Percentiles rank a stretch among this genome's conserved stretches.
Evolutionary conservation across 2,888 invertebrate species (phyloP).

Genomic region (Chydorus sphaericus): DNA sequence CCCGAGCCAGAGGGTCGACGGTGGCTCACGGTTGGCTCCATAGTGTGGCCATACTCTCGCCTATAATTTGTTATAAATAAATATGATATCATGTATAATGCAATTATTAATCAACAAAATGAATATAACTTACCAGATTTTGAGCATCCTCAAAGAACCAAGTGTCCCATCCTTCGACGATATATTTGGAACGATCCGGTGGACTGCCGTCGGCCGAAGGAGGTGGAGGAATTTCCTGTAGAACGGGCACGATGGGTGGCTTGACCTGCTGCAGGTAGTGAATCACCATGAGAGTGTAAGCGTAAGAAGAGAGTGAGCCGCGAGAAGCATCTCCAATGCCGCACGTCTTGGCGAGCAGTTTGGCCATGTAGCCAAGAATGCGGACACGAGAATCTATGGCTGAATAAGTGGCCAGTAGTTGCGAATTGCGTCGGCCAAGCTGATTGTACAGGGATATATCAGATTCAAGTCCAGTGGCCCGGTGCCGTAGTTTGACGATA

Average conservation of each 20-base stretch:
- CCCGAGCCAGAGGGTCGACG: conserved; percentile 37
- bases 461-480: conserved; percentile 33
- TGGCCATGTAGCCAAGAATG: conserved; percentile 36
- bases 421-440: conserved; percentile 39
- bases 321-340: conserved; percentile 42
- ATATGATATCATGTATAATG: not conserved
- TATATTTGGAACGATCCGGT: conserved; percentile 22
- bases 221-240: conserved; percentile 35
- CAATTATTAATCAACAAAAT: not conserved
- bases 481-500: conserved; percentile 40
- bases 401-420: conserved; percentile 35
- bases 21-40: conserved; percentile 31
- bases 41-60: conserved; percentile 30
- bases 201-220: conserved; percentile 9
- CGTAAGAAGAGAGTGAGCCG: conserved; percentile 44
- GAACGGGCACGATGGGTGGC: conserved; percentile 41
- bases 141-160: conserved; percentile 35
- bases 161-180: conserved; percentile 38
- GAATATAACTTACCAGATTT: conserved; percentile 17
- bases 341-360: conserved; percentile 40
- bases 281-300: conserved; percentile 41
- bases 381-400: conserved; percentile 36
- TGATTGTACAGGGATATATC: conserved; percentile 44
- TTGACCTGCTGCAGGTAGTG: conserved; percentile 39
- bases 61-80: conserved; percentile 8